Evolutionary conservation across 2,888 invertebrate genomes (phyloP), one percentile per base, ranked within the genome.

Genomic region (Brenthis ino): DNA sequence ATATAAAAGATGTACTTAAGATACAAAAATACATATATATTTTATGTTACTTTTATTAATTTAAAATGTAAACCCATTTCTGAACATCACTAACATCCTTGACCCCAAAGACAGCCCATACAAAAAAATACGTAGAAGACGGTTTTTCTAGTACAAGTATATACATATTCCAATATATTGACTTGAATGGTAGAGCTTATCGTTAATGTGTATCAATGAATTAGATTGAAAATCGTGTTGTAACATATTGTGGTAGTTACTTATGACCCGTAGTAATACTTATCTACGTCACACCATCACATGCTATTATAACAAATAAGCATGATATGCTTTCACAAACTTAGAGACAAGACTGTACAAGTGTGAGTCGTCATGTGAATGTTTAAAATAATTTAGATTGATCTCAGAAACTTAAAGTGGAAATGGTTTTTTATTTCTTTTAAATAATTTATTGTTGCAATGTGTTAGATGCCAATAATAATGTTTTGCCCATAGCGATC

Each of bases 181-280:
- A 60, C 33, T 60, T 50, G 50, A 33, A 5, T 28, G 28, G 60
- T 60, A 60, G 60, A 60, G 50, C 60, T 60, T 50, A 60, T 50
- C 50, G n/a, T 60, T 50, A 60, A 13, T 48, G n/a, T 60, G 6
- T 58, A 48, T 48, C 48, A 24, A 48, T 58, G 57, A 58, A 24
- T 11, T 48, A 58, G 14, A 58, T 48, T 58, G 24, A 47, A 58
- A n/a, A 12, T 11, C 28, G 60, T 50, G n/a, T n/a, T 60, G 48
- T 60, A n/a, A n/a, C 60, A 60, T 24, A 6, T n/a, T 50, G 60
- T 60, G 14, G 13, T 50, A 50, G n/a, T 50, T 33, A 60, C 16
- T 28, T n/a, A 16, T 50, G 50, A 33, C 33, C 33, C 11, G n/a
- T 33, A 6, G 16, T 60, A 5, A 12, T 48, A 50, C 16, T 50